Conservation (phyloP, 2,113 vertebrate genomes). For the Vulpes lagopus region DNA sequence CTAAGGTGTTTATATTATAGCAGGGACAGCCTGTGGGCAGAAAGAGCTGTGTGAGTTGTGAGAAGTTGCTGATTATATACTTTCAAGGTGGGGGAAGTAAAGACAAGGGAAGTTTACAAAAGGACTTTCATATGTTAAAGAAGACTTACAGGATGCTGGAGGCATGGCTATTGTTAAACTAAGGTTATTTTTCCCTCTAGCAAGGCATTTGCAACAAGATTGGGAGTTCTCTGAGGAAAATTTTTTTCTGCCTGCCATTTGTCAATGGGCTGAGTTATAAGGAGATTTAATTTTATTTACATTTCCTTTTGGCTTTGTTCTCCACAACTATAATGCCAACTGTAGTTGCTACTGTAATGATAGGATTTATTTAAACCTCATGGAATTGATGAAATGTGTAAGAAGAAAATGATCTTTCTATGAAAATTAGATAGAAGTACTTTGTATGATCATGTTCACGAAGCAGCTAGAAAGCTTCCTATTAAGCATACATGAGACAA, state of each 20-base stretch:
- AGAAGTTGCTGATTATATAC: neutral
- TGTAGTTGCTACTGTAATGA: slow-evolving; percentile 46
- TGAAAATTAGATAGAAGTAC: slow-evolving; percentile 55
- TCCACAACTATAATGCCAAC: neutral
- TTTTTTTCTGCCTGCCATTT: neutral
- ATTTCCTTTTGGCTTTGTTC: neutral
- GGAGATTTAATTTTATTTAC: neutral
- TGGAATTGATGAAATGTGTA: slow-evolving; percentile 50
- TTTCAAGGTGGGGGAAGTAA: neutral
- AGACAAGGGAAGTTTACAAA: neutral
- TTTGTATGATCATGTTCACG: slow-evolving; percentile 49
- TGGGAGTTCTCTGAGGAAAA: neutral
- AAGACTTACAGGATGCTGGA: neutral
- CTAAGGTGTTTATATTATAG: neutral
- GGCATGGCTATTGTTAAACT: neutral
- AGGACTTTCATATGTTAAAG: neutral
- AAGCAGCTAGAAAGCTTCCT: slow-evolving; percentile 4
- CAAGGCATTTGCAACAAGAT: neutral
- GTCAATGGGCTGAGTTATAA: neutral
- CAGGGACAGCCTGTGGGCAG: neutral
- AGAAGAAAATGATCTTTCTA: neutral
- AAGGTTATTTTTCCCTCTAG: neutral
- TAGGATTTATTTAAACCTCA: slow-evolving; percentile 25
- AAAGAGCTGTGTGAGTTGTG: neutral
- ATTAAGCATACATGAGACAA: neutral